These are phyloP conservation scores for Datnioides undecimradiatus DNA, from an alignment of 2,113 vertebrate species.

Conservation along the genomic window DNA sequence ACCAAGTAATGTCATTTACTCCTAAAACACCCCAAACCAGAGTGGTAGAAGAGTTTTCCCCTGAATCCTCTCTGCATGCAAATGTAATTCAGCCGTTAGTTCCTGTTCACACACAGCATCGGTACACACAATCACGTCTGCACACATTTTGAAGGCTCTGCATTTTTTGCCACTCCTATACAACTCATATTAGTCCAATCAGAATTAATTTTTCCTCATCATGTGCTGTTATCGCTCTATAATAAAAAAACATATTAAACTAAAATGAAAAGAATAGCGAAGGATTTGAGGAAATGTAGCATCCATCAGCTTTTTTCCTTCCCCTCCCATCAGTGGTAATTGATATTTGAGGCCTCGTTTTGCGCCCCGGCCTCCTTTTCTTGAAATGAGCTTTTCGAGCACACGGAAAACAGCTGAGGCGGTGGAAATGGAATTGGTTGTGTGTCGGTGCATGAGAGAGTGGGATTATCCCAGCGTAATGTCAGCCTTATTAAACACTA, in stretches of 20 bases:
- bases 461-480: conserved; percentile 81
- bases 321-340: conserved; percentile 71
- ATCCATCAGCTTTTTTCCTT: conserved; percentile 70
- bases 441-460: conserved; percentile 82
- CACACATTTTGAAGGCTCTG: conserved; percentile 20
- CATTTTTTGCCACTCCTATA: conserved; percentile 28
- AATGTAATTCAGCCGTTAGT: neutral
- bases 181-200: conserved; percentile 44
- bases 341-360: conserved; percentile 81
- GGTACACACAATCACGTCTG: neutral
- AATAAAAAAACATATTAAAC: conserved; percentile 66
- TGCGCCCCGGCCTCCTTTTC: conserved; percentile 61
- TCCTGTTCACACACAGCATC: neutral
- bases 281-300: conserved; percentile 73
- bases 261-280: conserved; percentile 66
- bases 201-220: conserved; percentile 58
- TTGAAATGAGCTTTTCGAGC: conserved; percentile 77
- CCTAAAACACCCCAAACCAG: neutral
- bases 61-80: neutral
- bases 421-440: conserved; percentile 81
- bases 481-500: conserved; percentile 83
- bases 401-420: conserved; percentile 79
- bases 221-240: conserved; percentile 58
- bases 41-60: neutral
- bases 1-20: neutral